Percentiles rank a stretch among this genome's conserved stretches.
phyloP scores from a whole-genome alignment of 2,888 invertebrate genomes.

The Coenonympha arcania region DNA sequence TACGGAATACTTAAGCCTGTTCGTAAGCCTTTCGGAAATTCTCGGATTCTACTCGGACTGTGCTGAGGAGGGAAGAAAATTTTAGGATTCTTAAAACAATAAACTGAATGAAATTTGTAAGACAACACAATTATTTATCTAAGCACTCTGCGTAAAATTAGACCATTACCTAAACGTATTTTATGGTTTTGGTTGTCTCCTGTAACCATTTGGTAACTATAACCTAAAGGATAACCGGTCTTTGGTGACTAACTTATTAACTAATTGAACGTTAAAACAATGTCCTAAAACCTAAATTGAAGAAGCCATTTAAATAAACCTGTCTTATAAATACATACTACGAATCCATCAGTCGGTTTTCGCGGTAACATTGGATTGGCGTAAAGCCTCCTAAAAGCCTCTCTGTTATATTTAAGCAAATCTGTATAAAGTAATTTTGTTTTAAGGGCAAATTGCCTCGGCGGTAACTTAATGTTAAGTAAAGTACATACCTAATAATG shows the following conservation, averaged over 20 bases:
- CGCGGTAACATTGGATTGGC: slow-evolving; percentile 16
- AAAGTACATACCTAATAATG: background rate
- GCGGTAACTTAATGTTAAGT: slow-evolving; percentile 2
- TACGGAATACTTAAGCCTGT: slow-evolving; percentile 21
- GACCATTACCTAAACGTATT: too few relatives aligned
- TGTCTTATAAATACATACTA: slow-evolving; percentile 19
- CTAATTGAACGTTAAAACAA: too few relatives aligned
- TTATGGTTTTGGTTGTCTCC: too few relatives aligned
- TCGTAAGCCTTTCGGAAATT: slow-evolving; percentile 14
- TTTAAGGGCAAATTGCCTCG: slow-evolving; percentile 8
- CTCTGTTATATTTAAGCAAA: slow-evolving; percentile 13
- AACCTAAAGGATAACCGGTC: too few relatives aligned
- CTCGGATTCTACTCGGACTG: slow-evolving; percentile 4
- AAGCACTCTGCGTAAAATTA: too few relatives aligned
- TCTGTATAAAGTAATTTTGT: slow-evolving; percentile 10
- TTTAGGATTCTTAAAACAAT: slow-evolving; percentile 3
- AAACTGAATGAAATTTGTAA: background rate
- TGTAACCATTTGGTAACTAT: too few relatives aligned
- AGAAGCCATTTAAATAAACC: slow-evolving; percentile 21
- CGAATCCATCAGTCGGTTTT: slow-evolving; percentile 21
- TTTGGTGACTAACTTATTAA: too few relatives aligned
- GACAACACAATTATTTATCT: too few relatives aligned
- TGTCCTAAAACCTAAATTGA: slow-evolving; percentile 3
- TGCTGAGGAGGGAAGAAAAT: background rate
- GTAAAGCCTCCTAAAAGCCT: slow-evolving; percentile 16